Conservation (phyloP, 1,140 invertebrate genomes). For the Diachasmimorpha longicaudata region DNA sequence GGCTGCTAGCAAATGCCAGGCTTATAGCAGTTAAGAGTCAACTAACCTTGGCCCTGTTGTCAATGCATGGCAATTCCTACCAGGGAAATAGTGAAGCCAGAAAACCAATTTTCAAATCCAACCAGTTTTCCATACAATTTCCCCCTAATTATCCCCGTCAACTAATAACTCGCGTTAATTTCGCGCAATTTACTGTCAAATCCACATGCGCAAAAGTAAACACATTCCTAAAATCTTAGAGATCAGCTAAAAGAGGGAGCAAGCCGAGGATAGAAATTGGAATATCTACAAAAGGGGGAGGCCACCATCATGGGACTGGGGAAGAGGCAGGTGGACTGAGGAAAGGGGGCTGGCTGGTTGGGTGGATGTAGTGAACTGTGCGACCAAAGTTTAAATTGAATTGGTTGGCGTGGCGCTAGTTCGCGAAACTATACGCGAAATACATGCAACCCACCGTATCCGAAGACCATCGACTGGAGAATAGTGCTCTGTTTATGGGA, state of each 20-base stretch:
- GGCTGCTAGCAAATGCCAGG: no score
- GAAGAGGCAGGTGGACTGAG: background rate
- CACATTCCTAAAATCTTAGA: background rate
- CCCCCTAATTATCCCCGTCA: constrained; percentile 59
- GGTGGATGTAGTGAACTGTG: constrained; percentile 40
- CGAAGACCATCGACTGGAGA: constrained; percentile 61
- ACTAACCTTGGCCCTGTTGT: no score
- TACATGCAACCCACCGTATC: constrained; percentile 47
- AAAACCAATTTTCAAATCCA: constrained; percentile 31
- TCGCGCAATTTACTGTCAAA: constrained; percentile 56
- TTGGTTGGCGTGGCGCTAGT: constrained; percentile 58
- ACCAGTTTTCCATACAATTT: constrained; percentile 60
- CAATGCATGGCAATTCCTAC: no score
- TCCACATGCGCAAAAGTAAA: constrained; percentile 44
- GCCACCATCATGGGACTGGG: background rate
- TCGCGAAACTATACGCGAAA: constrained; percentile 52
- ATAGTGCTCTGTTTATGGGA: constrained; percentile 55
- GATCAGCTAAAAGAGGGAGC: background rate
- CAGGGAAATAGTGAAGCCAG: constrained; percentile 18
- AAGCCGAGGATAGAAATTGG: background rate
- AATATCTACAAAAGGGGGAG: constrained; percentile 8
- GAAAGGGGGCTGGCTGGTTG: constrained; percentile 28
- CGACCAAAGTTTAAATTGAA: constrained; percentile 62
- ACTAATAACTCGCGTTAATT: constrained; percentile 64
- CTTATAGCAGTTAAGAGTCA: no score